Evolutionary conservation across 2,113 vertebrate species (phyloP).

Genomic region (Hippoglossus stenolepis): DNA sequence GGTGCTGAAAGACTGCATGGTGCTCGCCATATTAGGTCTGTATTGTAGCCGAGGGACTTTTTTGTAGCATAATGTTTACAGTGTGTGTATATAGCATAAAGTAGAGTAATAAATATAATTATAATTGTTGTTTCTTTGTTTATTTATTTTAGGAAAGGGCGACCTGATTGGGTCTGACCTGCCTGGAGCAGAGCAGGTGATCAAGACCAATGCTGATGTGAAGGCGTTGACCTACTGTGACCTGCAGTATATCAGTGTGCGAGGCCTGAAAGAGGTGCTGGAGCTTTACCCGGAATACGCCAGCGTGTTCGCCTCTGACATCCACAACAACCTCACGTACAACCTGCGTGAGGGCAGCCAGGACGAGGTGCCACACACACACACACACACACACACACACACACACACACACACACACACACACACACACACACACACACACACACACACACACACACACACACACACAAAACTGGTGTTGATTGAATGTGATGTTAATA

Average conservation of each 20-base stretch:
- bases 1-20: slow-evolving; percentile 92
- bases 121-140: neutral
- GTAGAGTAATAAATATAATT: neutral
- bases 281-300: slow-evolving; percentile 93
- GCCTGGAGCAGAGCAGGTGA: slow-evolving; percentile 86
- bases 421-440: too few species aligned
- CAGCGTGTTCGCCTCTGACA: slow-evolving; percentile 87
- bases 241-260: slow-evolving; percentile 91
- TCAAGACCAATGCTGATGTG: slow-evolving; percentile 94
- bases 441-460: too few species aligned
- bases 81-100: neutral
- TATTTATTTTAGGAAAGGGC: slow-evolving; percentile 88
- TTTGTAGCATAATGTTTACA: neutral
- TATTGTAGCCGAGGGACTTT: slow-evolving; percentile 3
- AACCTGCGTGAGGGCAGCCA: slow-evolving; percentile 90
- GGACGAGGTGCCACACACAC: slow-evolving; percentile 84
- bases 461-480: neutral
- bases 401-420: too few species aligned
- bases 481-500: too few species aligned
- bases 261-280: slow-evolving; percentile 91
- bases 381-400: too few species aligned
- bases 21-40: slow-evolving; percentile 95
- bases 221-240: slow-evolving; percentile 97
- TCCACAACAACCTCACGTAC: slow-evolving; percentile 96
- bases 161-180: slow-evolving; percentile 95